phyloP scores from a whole-genome alignment of 2,888 invertebrate genomes.

The Oscheius sp. region DNA sequence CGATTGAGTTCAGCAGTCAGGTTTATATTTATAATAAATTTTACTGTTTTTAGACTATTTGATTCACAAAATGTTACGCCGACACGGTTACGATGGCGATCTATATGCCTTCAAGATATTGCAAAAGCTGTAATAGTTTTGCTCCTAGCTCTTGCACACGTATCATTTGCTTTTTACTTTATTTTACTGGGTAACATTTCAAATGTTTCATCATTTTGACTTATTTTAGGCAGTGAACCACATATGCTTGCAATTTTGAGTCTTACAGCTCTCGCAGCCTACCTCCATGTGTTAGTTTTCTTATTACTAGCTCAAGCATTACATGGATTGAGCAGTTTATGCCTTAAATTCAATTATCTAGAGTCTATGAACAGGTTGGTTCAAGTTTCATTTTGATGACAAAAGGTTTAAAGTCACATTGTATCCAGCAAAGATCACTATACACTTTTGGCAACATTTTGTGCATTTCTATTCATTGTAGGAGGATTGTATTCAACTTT shows the following conservation, averaged over 20 bases:
- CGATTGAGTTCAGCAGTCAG: conserved; percentile 37
- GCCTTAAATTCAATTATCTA: not conserved
- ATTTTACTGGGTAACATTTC: conserved; percentile 39
- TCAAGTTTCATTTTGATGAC: not conserved
- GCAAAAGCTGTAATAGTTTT: conserved; percentile 41
- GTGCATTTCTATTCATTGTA: conserved; percentile 44
- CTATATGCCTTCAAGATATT: conserved; percentile 43
- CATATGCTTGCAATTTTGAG: conserved; percentile 47
- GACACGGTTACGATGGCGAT: conserved; percentile 32
- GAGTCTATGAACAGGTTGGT: not conserved
- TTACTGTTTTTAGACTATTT: not conserved
- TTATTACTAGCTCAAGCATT: conserved; percentile 36
- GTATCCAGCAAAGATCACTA: conserved; percentile 13
- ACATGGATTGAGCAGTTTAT: not conserved
- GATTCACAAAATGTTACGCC: conserved; percentile 10
- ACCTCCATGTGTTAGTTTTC: conserved; percentile 48
- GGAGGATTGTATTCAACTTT: conserved; percentile 48
- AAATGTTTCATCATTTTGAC: not conserved
- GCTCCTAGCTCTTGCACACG: conserved; percentile 48
- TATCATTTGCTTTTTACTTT: conserved; percentile 52
- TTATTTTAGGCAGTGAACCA: conserved; percentile 45
- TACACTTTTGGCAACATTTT: conserved; percentile 38
- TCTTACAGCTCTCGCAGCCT: conserved; percentile 48
- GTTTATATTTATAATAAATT: conserved; percentile 27
- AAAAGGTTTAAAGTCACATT: not conserved